These are phyloP conservation scores for Pheosia tremula DNA, from an alignment of 2,888 invertebrate species.

Conservation along the genomic window DNA sequence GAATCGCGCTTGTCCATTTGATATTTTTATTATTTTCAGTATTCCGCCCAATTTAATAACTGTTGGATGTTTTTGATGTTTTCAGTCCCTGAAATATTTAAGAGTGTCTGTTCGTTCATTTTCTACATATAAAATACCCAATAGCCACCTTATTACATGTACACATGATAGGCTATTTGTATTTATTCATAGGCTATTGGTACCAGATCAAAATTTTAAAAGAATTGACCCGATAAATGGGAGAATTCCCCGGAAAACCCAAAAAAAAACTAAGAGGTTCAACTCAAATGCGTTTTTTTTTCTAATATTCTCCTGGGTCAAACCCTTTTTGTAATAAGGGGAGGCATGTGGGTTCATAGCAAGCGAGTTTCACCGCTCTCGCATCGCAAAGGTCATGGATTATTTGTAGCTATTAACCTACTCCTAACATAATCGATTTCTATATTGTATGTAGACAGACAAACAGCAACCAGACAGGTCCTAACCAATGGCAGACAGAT, in stretches of 20 bases:
- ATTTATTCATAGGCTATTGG: too few species aligned
- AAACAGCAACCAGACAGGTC: background rate
- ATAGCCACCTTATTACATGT: too few species aligned
- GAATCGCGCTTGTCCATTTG: background rate
- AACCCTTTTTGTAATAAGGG: too few species aligned
- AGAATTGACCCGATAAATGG: too few species aligned
- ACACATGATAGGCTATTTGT: too few species aligned
- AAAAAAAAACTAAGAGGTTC: too few species aligned
- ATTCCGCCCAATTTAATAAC: background rate
- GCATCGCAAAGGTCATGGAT: background rate
- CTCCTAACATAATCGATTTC: constrained; percentile 1
- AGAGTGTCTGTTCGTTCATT: background rate
- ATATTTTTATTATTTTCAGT: constrained; percentile 4
- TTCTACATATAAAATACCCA: background rate
- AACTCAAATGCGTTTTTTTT: too few species aligned
- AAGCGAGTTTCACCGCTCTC: background rate
- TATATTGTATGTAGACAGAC: background rate
- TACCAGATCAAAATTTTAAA: too few species aligned
- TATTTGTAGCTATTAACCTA: background rate
- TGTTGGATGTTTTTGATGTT: background rate
- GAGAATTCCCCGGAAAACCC: too few species aligned
- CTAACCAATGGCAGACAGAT: too few species aligned
- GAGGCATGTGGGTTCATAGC: background rate
- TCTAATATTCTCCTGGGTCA: too few species aligned
- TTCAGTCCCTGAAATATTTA: background rate